Base-by-base conservation (phyloP, 2,888 invertebrate genomes). In the Seladonia tumulorum region DNA sequence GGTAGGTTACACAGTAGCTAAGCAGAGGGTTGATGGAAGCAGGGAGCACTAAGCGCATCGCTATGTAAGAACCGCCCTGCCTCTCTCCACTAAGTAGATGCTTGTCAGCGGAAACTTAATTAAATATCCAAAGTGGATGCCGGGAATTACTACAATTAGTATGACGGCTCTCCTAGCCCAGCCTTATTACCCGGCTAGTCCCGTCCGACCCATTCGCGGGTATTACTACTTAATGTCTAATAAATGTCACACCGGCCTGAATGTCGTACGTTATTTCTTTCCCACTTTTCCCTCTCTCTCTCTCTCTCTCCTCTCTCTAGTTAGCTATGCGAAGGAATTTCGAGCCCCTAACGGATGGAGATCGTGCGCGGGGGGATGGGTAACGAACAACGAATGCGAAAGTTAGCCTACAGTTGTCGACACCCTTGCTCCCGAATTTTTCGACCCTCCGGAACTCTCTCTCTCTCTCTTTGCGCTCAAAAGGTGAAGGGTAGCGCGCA, bases 141-240 rank as follows among this genome's bases (percentile, higher is more conserved):
- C 92, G 93, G 92, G 92, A 94, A 94, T 94, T 94, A 94, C 94
- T 93, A 94, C 94, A 94, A 94, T 95, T 94, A 94, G 94, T 94
- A 94, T 95, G 95, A 94, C 93, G 93, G 93, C 92, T 93, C 91
- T 91, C 92, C 87, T 89, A 87, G 89, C 88, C 90, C 88, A 85
- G 87, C 90, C 91, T 92, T 92, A 93, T 93, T 91, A 91, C 92
- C 90, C 90, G 86, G 87, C 88, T 89, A 90, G 90, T 87, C 88
- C 91, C 92, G 93, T 93, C 93, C 90, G 91, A 86, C 92, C 91
- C 91, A 91, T 93, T 93, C 92, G 90, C 92, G 91, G 92, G 91
- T 94, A 94, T 94, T 94, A 94, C 94, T 94, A 94, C 94, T 94
- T 94, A 94, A 94, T 93, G 94, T 95, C 95, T 94, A 95, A 95